phyloP scores from a whole-genome alignment of 1,140 invertebrate species.

The Eupristina koningsbergeri region DNA sequence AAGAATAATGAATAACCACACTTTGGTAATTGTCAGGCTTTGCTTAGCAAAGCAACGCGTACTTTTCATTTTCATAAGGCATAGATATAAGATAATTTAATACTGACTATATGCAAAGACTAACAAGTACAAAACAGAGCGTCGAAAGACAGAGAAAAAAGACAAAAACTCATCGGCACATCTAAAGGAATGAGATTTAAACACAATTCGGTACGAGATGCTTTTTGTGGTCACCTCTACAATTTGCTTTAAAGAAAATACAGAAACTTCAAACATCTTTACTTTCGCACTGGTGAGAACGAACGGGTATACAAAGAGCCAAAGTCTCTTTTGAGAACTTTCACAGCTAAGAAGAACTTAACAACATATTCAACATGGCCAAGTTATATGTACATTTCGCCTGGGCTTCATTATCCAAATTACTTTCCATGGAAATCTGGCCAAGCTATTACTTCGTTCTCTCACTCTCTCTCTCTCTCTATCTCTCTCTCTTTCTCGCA shows the following conservation, averaged over 20 bases:
- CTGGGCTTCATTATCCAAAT: conserved; percentile 46
- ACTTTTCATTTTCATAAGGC: neutral
- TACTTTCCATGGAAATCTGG: conserved; percentile 25
- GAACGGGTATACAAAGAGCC: neutral
- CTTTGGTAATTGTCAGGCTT: neutral
- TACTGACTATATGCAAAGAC: neutral
- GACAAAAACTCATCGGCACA: conserved; percentile 19
- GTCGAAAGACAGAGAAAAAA: neutral
- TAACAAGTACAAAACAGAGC: neutral
- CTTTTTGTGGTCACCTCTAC: conserved; percentile 21
- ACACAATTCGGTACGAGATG: neutral
- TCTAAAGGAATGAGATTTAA: conserved; percentile 29
- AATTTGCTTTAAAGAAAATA: conserved; percentile 41
- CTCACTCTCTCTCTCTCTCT: neutral
- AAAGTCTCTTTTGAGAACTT: conserved; percentile 13
- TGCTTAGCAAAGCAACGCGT: neutral
- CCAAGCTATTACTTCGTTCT: neutral
- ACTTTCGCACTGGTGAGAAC: neutral
- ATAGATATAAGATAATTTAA: neutral
- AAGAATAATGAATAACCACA: neutral
- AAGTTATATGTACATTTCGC: conserved; percentile 1
- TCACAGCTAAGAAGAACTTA: conserved; percentile 23
- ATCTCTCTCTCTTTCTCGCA: neutral
- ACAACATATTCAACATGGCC: conserved; percentile 15
- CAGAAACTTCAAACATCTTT: conserved; percentile 40